Evolutionary conservation across 1,140 invertebrate genomes (phyloP), one percentile per base, ranked within the genome.

Genomic region (Trichogramma pretiosum): DNA sequence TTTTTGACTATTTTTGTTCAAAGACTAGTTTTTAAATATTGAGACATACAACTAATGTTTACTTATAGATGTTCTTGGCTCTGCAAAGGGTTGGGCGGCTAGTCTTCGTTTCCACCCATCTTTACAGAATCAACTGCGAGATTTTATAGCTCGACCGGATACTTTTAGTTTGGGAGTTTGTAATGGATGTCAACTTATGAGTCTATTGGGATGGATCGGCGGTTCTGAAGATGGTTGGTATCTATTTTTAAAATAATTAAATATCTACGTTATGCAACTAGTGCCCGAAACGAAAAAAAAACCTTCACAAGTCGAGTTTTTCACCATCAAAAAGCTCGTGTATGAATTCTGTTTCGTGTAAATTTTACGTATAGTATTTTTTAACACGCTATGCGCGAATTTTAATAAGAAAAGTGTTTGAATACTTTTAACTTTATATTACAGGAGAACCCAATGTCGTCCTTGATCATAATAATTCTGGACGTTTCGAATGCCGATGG

Each of bases 121-220:
- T 13, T 54, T 85, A 4, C 78, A 79, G 44, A 71, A 79, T 18
- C 74, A 75, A 28, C 60, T 87, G 2, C 67, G 68, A 45, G 59
- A 68, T 5, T 88, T 93, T 59, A 83, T 97, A 35, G 64, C 80
- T 23, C 77, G 90, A 17, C 54, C 71, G 3, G 83, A 96, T 62
- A 95, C 90, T 1, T 98, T 98, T 64, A 95, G 92, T 53, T 77
- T 98, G 35, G 95, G 95, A 32, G 89, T 98, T 9, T 98, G 95
- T 63, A 99, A 99, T 72, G 95, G 95, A 1, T 98, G 94, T 62
- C 95, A 99, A 62, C 66, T 98, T 32, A 91, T 98, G 87, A 87
- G 84, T 21, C 67, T 94, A 5, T 74, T 93, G 18, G 86, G 87
- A 5, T 91, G 85, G 83, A 70, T 91, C 24, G 81, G 82, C 35